phyloP scores from a whole-genome alignment of 2,888 invertebrate species.

The Strigamia maritima region DNA sequence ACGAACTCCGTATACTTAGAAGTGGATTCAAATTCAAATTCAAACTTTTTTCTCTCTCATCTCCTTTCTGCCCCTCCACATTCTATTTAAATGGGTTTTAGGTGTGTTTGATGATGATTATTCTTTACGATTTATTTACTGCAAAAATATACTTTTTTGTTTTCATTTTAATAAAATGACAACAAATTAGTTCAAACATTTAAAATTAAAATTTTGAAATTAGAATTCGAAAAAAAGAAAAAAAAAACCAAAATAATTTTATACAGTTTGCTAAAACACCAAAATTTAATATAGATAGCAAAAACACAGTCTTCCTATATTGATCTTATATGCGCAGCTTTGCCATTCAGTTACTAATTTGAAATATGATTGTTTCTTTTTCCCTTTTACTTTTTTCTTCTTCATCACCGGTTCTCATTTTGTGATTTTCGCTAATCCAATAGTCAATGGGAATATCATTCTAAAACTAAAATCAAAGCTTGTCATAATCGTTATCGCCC shows the following conservation, averaged over 20 bases:
- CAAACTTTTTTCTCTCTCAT: background rate
- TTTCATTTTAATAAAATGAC: background rate
- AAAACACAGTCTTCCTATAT: too few relatives aligned
- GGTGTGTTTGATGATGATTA: constrained; percentile 21
- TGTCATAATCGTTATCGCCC: background rate
- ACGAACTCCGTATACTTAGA: background rate
- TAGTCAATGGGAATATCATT: background rate
- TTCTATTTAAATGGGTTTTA: background rate
- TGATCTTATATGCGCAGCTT: background rate
- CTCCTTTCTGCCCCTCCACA: background rate
- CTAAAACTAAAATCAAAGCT: constrained; percentile 2
- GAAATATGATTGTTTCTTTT: background rate
- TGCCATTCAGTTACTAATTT: background rate
- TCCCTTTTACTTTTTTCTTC: background rate
- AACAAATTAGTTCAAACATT: background rate
- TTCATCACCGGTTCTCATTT: background rate
- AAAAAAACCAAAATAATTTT: too few relatives aligned
- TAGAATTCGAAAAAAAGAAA: too few relatives aligned
- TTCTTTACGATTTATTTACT: background rate
- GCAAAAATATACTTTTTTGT: background rate
- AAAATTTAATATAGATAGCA: too few relatives aligned
- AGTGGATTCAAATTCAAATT: background rate
- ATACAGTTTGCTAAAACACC: too few relatives aligned
- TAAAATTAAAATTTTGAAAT: too few relatives aligned
- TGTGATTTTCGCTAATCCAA: constrained; percentile 11